These are phyloP conservation scores for Spilogale gracilis DNA, from an alignment of 2,113 vertebrate genomes.

Conservation along the genomic window DNA sequence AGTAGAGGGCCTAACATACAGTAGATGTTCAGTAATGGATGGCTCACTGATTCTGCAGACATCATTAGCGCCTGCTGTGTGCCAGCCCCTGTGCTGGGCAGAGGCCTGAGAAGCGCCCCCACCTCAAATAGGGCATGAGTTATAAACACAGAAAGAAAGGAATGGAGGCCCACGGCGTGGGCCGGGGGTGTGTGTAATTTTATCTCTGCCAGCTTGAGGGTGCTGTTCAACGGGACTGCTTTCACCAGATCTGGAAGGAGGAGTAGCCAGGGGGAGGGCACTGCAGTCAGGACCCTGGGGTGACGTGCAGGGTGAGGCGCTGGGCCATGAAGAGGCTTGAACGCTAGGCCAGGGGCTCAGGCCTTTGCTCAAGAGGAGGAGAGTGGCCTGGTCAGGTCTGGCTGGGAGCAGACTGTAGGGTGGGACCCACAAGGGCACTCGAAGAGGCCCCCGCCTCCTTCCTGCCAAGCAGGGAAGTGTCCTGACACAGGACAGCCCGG, in stretches of 20 bases:
- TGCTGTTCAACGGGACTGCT: neutral
- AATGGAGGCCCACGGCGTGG: too few species aligned
- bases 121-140: neutral
- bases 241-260: neutral
- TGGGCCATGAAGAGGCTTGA: neutral
- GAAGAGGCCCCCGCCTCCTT: neutral
- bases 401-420: neutral
- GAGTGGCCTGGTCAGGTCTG: neutral
- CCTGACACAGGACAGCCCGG: neutral
- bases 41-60: neutral
- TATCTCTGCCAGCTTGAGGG: too few species aligned
- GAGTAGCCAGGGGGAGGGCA: neutral
- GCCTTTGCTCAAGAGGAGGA: too few species aligned
- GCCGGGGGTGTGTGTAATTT: neutral
- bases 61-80: neutral
- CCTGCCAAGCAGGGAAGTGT: neutral
- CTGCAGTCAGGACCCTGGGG: neutral
- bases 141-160: too few species aligned
- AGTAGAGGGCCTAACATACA: neutral
- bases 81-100: neutral
- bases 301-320: neutral
- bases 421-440: neutral
- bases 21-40: neutral
- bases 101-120: neutral
- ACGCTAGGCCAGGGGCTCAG: neutral